Conservation (phyloP, 1,140 invertebrate species). For the Maconellicoccus hirsutus region DNA sequence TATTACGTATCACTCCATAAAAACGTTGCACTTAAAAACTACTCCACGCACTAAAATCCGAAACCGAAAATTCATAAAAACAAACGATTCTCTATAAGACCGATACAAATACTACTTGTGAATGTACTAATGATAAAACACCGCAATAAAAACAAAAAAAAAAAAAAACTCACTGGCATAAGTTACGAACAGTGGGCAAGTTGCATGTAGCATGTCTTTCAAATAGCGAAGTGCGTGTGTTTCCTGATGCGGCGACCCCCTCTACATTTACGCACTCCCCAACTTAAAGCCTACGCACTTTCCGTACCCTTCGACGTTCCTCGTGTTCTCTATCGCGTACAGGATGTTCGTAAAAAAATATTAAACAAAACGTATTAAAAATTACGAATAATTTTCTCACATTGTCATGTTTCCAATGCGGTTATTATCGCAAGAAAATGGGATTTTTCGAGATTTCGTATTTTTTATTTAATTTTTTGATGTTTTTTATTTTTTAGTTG, state of each 20-base stretch:
- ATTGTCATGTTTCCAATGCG: too few relatives aligned
- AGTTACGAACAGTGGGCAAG: slow-evolving; percentile 6
- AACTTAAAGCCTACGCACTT: slow-evolving; percentile 18
- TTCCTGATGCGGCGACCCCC: slow-evolving; percentile 17
- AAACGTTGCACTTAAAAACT: too few relatives aligned
- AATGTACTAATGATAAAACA: neutral
- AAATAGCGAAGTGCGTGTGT: slow-evolving; percentile 18
- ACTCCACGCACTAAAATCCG: neutral
- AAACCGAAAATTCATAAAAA: neutral
- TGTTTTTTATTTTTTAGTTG: too few relatives aligned
- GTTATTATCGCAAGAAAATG: too few relatives aligned
- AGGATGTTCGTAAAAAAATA: neutral
- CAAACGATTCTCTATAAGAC: neutral
- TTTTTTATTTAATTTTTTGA: too few relatives aligned
- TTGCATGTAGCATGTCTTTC: slow-evolving; percentile 15
- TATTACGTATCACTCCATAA: neutral
- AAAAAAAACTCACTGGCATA: slow-evolving; percentile 13
- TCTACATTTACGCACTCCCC: slow-evolving; percentile 16
- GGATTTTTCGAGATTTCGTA: too few relatives aligned
- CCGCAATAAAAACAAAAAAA: neutral
- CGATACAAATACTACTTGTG: neutral
- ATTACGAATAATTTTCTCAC: too few relatives aligned
- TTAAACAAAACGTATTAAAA: too few relatives aligned
- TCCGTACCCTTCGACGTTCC: slow-evolving; percentile 16
- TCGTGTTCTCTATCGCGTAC: neutral